These are phyloP conservation scores for Drosophila cognata DNA, from an alignment of 2,888 invertebrate species.

Conservation along the genomic window DNA sequence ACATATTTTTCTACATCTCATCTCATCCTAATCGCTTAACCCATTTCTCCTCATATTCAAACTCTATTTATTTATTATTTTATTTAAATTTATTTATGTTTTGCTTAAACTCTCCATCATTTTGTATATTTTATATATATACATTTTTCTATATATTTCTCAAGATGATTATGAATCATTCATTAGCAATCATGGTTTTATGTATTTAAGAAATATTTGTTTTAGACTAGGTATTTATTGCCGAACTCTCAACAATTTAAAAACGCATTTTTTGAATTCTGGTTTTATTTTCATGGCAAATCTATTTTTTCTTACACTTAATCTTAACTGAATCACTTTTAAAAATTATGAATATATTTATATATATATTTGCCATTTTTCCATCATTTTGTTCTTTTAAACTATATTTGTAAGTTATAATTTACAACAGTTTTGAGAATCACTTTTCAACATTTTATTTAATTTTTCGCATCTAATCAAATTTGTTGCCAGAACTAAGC, in stretches of 20 bases:
- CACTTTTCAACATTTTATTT: too few species aligned
- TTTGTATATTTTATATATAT: neutral
- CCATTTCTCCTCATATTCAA: neutral
- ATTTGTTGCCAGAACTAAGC: too few species aligned
- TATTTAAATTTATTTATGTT: neutral
- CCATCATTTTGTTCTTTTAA: too few species aligned
- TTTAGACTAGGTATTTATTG: neutral
- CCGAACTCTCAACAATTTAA: neutral
- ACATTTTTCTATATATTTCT: neutral
- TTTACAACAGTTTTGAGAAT: too few species aligned
- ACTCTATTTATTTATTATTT: too few species aligned
- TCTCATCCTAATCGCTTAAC: neutral
- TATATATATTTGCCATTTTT: too few species aligned
- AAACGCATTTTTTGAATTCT: neutral
- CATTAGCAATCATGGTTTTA: neutral
- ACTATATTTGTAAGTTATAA: too few species aligned
- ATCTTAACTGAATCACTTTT: too few species aligned
- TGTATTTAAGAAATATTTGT: neutral
- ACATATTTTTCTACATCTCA: neutral
- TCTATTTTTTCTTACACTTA: too few species aligned
- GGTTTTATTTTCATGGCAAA: neutral
- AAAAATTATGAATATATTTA: too few species aligned
- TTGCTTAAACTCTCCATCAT: neutral
- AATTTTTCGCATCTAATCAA: too few species aligned
- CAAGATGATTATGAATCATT: too few species aligned